Conservation (phyloP, 2,113 vertebrate species). For the Podarcis cretensis region DNA sequence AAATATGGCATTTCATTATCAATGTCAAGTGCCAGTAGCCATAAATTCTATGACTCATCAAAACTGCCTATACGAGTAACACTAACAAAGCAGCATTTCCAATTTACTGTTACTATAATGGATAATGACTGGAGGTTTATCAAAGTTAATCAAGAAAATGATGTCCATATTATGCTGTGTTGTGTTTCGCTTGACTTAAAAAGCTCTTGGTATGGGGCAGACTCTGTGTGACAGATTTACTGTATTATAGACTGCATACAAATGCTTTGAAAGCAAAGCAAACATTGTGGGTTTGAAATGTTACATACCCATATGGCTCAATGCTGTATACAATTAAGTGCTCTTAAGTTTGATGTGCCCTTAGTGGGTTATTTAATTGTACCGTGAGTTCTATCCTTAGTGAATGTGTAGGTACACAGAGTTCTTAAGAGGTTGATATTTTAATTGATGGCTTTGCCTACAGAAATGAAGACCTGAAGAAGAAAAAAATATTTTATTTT, state of each 20-base stretch:
- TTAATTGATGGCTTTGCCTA: background rate
- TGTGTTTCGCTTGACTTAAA: constrained; percentile 67
- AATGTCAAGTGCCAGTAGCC: constrained; percentile 64
- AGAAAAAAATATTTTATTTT: background rate
- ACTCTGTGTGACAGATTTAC: constrained; percentile 64
- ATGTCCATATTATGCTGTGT: constrained; percentile 67
- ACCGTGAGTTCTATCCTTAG: background rate
- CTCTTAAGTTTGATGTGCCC: constrained; percentile 11
- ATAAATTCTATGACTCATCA: constrained; percentile 71
- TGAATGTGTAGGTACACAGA: background rate
- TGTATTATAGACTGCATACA: constrained; percentile 47
- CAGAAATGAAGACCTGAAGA: background rate
- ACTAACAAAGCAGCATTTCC: constrained; percentile 72
- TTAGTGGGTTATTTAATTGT: background rate
- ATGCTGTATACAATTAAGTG: background rate
- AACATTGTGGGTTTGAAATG: constrained; percentile 22
- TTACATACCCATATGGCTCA: background rate
- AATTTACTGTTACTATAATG: constrained; percentile 68
- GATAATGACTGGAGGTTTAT: constrained; percentile 71
- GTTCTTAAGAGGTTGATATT: background rate
- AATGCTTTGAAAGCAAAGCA: constrained; percentile 39
- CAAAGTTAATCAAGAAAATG: constrained; percentile 72
- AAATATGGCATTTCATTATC: constrained; percentile 66
- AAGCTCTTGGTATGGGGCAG: constrained; percentile 50
- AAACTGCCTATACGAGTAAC: constrained; percentile 65